Evolutionary conservation across 2,888 invertebrate species (phyloP), one percentile per base, ranked within the genome.

Genomic region (Lepidochrysops patricia): DNA sequence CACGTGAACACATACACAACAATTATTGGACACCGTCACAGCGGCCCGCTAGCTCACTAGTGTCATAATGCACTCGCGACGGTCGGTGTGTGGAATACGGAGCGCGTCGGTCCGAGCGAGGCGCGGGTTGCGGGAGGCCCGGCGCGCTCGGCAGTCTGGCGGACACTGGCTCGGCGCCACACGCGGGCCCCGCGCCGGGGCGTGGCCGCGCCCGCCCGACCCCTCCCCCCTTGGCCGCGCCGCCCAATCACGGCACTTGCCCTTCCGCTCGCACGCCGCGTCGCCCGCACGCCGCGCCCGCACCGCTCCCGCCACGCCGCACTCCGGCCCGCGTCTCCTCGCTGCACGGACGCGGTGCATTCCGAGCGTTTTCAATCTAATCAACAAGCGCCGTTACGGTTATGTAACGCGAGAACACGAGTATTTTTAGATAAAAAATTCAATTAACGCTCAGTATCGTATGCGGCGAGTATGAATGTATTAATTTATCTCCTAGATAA

Each of bases 111-210:
- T 89, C 89, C 91, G 90, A 90, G 85, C 82, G 83, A 78, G 81
- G 84, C 86, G 84, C 86, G 88, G 85, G 90, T 80, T 80, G 90
- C 86, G 84, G 85, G 84, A 82, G 83, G 89, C 89, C 91, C 90
- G 90, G 79, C 82, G 86, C 87, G 89, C 89, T 88, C 89, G 89
- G 85, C 87, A 79, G 87, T 87, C 85, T 84, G 85, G 79, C 84
- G 84, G 86, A 86, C 86, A 88, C 89, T 89, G 89, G 80, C 87
- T 84, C 80, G 82, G 76, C 76, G 68, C 74, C 76, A 75, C 67
- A 68, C 72, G 65, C 72, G 71, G 73, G 76, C 74, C 73, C 70
- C 68, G 68, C 70, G 69, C 68, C 77, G 72, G 79, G 79, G 77
- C 71, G 70, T 73, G 67, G 74, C 73, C 72, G 70, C 71, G 66